Percentiles rank a stretch among this genome's conserved stretches.
phyloP scores from a whole-genome alignment of 2,113 vertebrate genomes.

The Hydrolagus affinis region DNA sequence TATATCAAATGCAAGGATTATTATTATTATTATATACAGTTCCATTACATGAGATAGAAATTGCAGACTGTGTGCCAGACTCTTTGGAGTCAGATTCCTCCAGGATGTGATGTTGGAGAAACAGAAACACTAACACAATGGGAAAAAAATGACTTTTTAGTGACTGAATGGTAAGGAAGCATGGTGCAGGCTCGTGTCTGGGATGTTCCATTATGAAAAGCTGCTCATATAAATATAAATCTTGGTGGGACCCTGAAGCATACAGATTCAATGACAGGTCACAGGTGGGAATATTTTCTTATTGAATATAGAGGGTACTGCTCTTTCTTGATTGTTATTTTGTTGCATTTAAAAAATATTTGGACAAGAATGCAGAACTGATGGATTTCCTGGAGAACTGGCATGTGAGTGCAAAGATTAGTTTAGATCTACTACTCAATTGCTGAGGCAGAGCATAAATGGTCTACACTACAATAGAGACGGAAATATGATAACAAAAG shows the following conservation, averaged over 20 bases:
- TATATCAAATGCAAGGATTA: too few species aligned
- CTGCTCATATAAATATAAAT: slow-evolving; percentile 3
- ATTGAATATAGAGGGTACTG: not conserved
- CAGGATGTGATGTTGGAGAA: too few species aligned
- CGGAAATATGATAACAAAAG: not conserved
- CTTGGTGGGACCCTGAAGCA: too few species aligned
- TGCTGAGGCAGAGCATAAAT: not conserved
- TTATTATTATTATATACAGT: too few species aligned
- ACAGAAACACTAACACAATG: too few species aligned
- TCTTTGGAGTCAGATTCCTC: too few species aligned
- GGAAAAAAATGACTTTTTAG: not conserved
- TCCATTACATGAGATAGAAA: too few species aligned
- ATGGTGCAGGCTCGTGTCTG: too few species aligned
- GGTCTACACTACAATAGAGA: not conserved
- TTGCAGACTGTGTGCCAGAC: too few species aligned
- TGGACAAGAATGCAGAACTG: not conserved
- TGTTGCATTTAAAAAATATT: not conserved
- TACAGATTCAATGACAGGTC: not conserved
- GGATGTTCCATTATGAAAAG: too few species aligned
- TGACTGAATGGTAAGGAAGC: not conserved
- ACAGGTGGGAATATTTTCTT: not conserved
- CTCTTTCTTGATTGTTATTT: not conserved
- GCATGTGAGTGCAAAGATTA: not conserved
- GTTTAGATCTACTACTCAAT: not conserved
- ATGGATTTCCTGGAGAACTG: not conserved